These are phyloP conservation scores for Phallusia fumigata DNA, from an alignment of 23 tunicate species.

Conservation along the genomic window DNA sequence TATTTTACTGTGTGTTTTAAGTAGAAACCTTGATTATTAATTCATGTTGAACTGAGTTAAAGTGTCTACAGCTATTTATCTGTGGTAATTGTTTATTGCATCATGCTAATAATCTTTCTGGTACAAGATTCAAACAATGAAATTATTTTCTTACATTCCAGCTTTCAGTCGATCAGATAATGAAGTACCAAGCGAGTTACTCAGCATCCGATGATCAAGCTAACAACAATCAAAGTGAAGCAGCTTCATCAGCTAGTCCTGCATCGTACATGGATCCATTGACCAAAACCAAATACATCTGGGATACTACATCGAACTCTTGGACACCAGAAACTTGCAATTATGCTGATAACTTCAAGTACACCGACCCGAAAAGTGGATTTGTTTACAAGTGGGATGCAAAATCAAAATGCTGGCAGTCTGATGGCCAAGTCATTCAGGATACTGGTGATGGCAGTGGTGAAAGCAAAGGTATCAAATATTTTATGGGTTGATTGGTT, in stretches of 20 bases:
- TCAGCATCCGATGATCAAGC: not conserved
- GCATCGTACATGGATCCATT: constrained; percentile 58
- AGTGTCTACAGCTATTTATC: too few relatives aligned
- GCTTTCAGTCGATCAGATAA: constrained; percentile 44
- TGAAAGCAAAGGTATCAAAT: not conserved
- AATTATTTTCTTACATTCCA: not conserved
- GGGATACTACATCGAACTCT: constrained; percentile 37
- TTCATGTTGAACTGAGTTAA: too few relatives aligned
- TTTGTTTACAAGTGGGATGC: constrained; percentile 52
- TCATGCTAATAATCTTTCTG: too few relatives aligned
- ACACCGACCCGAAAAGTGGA: constrained; percentile 63
- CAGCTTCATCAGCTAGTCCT: constrained; percentile 5
- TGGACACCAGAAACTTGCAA: constrained; percentile 65
- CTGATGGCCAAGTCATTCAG: not conserved
- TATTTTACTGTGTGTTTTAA: not conserved
- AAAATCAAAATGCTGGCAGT: constrained; percentile 32
- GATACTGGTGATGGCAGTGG: not conserved
- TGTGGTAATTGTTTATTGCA: too few relatives aligned
- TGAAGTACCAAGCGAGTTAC: constrained; percentile 69
- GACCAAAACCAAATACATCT: constrained; percentile 52
- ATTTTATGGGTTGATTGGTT: too few relatives aligned
- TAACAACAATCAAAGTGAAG: not conserved
- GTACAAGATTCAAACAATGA: not conserved
- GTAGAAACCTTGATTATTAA: too few relatives aligned
- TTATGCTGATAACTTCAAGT: constrained; percentile 41